phyloP scores from a whole-genome alignment of 2,797 vertebrate genomes.

The Peromyscus eremicus region DNA sequence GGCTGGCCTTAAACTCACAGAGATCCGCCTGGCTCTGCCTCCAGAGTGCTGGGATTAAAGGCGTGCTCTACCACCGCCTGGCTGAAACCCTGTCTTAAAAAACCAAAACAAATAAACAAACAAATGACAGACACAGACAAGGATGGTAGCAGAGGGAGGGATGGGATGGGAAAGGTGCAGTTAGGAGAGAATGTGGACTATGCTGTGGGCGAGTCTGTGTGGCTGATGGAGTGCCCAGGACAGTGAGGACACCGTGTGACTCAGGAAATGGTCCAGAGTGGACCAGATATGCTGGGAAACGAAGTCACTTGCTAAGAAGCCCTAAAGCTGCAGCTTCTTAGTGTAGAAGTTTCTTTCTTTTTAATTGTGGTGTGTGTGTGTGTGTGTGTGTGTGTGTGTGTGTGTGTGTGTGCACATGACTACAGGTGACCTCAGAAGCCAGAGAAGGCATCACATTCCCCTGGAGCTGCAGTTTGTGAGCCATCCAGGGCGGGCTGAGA shows the following conservation, averaged over 20 bases:
- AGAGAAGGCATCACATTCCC: no score
- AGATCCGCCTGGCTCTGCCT: no score
- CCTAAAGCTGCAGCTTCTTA: background rate
- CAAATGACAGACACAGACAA: background rate
- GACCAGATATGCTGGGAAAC: background rate
- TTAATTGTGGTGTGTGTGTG: no score
- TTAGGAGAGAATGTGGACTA: background rate
- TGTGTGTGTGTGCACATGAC: rapidly evolving
- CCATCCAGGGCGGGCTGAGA: background rate
- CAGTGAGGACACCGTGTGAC: background rate
- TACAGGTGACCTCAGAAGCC: background rate
- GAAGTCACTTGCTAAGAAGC: background rate
- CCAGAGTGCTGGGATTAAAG: no score
- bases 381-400: no score
- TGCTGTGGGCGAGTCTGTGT: rapidly evolving
- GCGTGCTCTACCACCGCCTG: no score
- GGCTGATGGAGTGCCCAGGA: background rate
- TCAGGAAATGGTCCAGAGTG: background rate
- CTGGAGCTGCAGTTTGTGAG: background rate
- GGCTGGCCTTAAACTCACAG: no score
- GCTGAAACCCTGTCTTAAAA: background rate
- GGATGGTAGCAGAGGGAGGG: background rate
- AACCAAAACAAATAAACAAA: background rate
- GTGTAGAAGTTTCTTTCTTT: background rate
- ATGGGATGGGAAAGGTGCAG: background rate